These are phyloP conservation scores for Sceloporus undulatus DNA, from an alignment of 2,113 vertebrate species.

Conservation along the genomic window DNA sequence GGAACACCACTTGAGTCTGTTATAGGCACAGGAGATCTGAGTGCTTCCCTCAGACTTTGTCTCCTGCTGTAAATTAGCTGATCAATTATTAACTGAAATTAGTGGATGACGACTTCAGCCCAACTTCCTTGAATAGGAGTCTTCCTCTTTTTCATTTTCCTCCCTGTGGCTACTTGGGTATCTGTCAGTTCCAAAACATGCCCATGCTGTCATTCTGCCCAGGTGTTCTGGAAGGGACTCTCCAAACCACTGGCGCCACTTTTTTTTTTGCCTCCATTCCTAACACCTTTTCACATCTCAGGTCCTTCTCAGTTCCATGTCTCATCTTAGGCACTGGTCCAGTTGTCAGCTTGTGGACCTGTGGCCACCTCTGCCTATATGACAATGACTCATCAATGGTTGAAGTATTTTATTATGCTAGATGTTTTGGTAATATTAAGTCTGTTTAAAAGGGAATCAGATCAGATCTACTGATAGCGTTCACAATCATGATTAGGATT, in stretches of 20 bases:
- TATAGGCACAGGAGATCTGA: background rate
- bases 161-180: background rate
- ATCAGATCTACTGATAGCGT: background rate
- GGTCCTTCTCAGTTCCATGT: background rate
- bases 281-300: background rate
- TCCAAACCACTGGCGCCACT: background rate
- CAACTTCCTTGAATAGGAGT: background rate
- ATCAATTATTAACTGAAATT: conserved; percentile 51
- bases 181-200: background rate
- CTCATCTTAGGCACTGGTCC: background rate
- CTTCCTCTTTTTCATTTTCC: background rate
- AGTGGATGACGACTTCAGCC: conserved; percentile 4
- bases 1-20: background rate
- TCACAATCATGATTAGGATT: background rate
- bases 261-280: background rate
- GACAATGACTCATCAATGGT: background rate
- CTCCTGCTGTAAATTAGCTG: conserved; percentile 28
- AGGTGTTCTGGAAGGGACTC: background rate
- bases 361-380: background rate
- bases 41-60: conserved; percentile 32
- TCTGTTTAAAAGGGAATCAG: background rate
- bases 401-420: background rate
- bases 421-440: background rate
- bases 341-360: background rate
- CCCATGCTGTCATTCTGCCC: background rate